Percentiles rank a stretch among this genome's conserved stretches.
phyloP scores from a whole-genome alignment of 2,113 vertebrate genomes.

The Antechinus stuartii region DNA sequence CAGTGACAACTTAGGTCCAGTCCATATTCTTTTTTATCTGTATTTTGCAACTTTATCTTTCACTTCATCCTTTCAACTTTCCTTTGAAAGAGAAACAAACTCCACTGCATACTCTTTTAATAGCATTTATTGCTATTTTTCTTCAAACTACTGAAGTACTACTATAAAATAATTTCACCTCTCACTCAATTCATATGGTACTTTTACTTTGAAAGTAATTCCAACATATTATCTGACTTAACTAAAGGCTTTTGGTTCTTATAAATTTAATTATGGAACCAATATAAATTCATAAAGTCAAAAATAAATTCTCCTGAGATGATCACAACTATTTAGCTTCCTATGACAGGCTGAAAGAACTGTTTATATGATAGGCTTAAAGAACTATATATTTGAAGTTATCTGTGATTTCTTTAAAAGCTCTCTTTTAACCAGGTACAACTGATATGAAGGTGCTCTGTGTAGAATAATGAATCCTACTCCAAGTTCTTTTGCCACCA shows the following conservation, averaged over 20 bases:
- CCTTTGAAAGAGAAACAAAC: conserved; percentile 33
- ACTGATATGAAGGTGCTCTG: background rate
- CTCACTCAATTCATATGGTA: conserved; percentile 44
- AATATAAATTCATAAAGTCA: conserved; percentile 53
- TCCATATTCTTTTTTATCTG: conserved; percentile 28
- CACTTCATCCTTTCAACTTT: conserved; percentile 2
- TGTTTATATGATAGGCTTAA: conserved; percentile 9
- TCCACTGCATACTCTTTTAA: conserved; percentile 16
- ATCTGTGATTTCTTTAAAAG: conserved; percentile 32
- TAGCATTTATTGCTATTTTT: conserved; percentile 10
- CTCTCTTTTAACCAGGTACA: conserved; percentile 8
- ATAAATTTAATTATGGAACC: conserved; percentile 41
- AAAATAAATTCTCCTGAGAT: conserved; percentile 27
- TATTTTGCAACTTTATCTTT: conserved; percentile 23
- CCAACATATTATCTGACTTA: conserved; percentile 6
- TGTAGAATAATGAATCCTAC: conserved; percentile 31
- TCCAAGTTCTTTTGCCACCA: background rate
- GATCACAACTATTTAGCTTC: conserved; percentile 32
- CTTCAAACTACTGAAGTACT: conserved; percentile 32
- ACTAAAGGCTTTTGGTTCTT: conserved; percentile 30
- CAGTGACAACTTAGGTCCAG: background rate
- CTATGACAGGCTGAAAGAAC: conserved; percentile 24
- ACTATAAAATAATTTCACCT: conserved; percentile 41
- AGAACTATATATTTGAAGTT: conserved; percentile 40
- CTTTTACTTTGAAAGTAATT: conserved; percentile 29